phyloP scores from a whole-genome alignment of 2,113 vertebrate genomes.

The Noturus placidus region DNA sequence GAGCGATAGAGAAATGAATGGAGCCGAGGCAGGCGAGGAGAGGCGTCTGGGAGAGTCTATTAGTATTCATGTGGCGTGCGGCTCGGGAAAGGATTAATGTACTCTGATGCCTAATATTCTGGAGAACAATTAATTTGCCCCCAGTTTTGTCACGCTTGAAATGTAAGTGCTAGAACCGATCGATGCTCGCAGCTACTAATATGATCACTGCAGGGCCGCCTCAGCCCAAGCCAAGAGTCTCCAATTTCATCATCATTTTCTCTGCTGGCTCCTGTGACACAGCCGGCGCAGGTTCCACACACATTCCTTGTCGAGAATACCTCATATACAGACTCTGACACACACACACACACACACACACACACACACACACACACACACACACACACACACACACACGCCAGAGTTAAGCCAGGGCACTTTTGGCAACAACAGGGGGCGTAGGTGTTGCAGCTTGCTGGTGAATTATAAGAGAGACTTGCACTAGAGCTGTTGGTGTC shows the following conservation, averaged over 20 bases:
- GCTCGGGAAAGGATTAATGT: conserved; percentile 99
- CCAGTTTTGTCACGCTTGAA: conserved; percentile 99
- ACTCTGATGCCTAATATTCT: conserved; percentile 99
- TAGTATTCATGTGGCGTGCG: conserved; percentile 92
- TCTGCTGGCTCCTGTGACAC: conserved; percentile 66
- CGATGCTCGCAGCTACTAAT: conserved; percentile 90
- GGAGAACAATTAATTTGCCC: conserved; percentile 99
- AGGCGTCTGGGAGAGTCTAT: conserved; percentile 79
- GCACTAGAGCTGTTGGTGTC: conserved; percentile 22
- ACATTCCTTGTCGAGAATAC: conserved; percentile 58
- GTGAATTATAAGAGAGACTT: conserved; percentile 16
- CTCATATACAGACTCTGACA: conserved; percentile 55
- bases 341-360: conserved; percentile 41
- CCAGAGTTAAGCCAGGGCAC: neutral
- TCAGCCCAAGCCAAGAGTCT: conserved; percentile 90
- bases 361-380: conserved; percentile 14
- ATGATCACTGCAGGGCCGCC: conserved; percentile 85
- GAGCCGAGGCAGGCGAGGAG: conserved; percentile 45
- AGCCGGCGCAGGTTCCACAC: conserved; percentile 32
- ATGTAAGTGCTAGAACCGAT: conserved; percentile 99
- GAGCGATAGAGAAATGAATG: conserved; percentile 37
- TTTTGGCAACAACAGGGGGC: conserved; percentile 49
- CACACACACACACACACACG: neutral
- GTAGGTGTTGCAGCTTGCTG: conserved; percentile 46
- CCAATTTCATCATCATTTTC: conserved; percentile 92